These are phyloP conservation scores for Diglossa cyanea DNA, from an alignment of 2,797 vertebrate genomes.

Conservation along the genomic window DNA sequence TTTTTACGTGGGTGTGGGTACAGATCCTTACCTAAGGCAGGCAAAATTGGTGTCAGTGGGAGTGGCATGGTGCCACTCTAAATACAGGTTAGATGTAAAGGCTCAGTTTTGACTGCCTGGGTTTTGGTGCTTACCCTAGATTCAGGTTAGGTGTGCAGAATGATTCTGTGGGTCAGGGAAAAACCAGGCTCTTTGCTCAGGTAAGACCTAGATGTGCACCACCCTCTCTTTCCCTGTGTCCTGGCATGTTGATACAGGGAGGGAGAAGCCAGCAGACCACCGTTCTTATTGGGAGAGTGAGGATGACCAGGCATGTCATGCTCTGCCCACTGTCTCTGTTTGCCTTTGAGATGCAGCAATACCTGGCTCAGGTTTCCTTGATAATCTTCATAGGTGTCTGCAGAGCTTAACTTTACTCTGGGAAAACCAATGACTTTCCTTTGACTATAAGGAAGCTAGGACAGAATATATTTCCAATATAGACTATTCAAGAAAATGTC, in stretches of 20 bases:
- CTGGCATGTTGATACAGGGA: accelerated
- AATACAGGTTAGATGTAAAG: not conserved
- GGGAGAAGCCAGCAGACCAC: not conserved
- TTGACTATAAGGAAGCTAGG: not conserved
- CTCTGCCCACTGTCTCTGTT: not conserved
- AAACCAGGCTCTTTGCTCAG: not conserved
- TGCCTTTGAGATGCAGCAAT: not conserved
- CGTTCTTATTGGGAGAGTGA: not conserved
- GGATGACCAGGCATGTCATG: not conserved
- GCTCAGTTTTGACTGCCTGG: not conserved
- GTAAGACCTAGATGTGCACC: not conserved
- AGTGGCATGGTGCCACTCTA: not conserved
- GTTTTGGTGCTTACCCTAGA: not conserved
- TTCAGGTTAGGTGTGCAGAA: not conserved
- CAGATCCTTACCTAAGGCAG: not conserved
- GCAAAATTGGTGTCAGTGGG: not conserved
- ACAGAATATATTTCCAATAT: not conserved
- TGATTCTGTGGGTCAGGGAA: not conserved
- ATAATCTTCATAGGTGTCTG: not conserved
- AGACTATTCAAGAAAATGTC: not conserved
- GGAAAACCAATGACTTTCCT: not conserved
- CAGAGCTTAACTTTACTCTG: not conserved
- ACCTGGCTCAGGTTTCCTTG: not conserved
- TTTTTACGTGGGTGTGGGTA: not conserved
- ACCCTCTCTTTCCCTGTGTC: not conserved